phyloP scores from a whole-genome alignment of 1,140 invertebrate species.

The Penaeus japonicus region DNA sequence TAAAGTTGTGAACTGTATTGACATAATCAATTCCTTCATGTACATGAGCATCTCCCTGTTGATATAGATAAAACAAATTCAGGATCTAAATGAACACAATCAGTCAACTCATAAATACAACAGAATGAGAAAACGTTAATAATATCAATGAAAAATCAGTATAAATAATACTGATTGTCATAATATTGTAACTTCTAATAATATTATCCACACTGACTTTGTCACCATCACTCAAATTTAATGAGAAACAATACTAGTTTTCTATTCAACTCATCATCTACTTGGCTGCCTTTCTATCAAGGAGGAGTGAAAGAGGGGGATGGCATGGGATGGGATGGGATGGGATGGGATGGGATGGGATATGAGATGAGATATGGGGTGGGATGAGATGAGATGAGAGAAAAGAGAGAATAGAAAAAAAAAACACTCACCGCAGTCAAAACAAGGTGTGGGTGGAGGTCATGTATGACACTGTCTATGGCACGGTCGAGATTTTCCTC shows the following conservation, averaged over 20 bases:
- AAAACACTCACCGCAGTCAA: constrained; percentile 27
- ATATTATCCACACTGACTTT: too few relatives aligned
- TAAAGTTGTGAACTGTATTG: constrained; percentile 63
- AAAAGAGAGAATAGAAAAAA: background rate
- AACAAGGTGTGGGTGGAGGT: constrained; percentile 48
- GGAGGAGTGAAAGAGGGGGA: background rate
- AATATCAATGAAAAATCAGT: too few relatives aligned
- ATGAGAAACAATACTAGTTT: too few relatives aligned
- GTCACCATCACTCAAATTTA: too few relatives aligned
- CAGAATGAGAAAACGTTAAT: background rate
- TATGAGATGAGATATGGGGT: background rate
- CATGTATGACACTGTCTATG: constrained; percentile 41
- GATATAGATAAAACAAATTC: constrained; percentile 35
- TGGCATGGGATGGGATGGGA: background rate
- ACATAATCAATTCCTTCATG: constrained; percentile 64
- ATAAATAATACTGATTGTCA: too few relatives aligned
- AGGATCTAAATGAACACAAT: background rate
- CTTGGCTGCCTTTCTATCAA: too few relatives aligned
- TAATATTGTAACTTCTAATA: too few relatives aligned
- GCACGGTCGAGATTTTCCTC: constrained; percentile 40
- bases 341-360: background rate
- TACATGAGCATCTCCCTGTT: constrained; percentile 62
- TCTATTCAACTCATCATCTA: too few relatives aligned
- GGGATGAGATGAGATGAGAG: background rate
- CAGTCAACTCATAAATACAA: background rate